Percentiles rank a stretch among this genome's conserved stretches.
phyloP scores from a whole-genome alignment of 2,113 vertebrate genomes.

The Hepsetus odoe region DNA sequence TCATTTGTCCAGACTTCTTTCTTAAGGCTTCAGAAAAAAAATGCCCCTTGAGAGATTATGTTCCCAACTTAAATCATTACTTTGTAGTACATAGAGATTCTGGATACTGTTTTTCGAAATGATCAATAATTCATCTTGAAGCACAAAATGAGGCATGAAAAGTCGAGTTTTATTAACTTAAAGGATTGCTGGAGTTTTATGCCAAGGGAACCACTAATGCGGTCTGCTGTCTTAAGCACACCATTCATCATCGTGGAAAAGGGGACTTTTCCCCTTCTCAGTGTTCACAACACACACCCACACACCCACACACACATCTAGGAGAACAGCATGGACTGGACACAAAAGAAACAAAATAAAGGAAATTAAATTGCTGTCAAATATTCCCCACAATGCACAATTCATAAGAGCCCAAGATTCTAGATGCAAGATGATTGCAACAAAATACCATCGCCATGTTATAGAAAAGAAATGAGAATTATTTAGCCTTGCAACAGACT shows the following conservation, averaged over 20 bases:
- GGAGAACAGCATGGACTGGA: background rate
- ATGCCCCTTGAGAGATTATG: background rate
- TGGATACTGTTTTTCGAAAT: background rate
- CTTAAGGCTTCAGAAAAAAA: background rate
- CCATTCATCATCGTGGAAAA: background rate
- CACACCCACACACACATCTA: background rate
- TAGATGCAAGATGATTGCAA: background rate
- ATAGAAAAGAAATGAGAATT: background rate
- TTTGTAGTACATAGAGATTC: background rate
- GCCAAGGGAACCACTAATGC: background rate
- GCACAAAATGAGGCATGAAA: background rate
- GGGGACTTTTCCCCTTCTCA: background rate
- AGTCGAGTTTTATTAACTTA: background rate
- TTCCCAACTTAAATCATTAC: background rate
- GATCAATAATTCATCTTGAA: conserved; percentile 13
- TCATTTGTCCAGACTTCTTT: background rate
- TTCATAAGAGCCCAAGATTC: background rate
- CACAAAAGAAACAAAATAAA: background rate
- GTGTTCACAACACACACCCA: conserved; percentile 6
- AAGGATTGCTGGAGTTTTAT: background rate
- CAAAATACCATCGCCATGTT: background rate
- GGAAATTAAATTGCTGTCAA: background rate
- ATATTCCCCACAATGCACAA: background rate
- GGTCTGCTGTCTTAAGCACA: background rate
- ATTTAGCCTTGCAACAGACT: background rate